These are phyloP conservation scores for Empis livida DNA, from an alignment of 2,888 invertebrate species.

Conservation along the genomic window DNA sequence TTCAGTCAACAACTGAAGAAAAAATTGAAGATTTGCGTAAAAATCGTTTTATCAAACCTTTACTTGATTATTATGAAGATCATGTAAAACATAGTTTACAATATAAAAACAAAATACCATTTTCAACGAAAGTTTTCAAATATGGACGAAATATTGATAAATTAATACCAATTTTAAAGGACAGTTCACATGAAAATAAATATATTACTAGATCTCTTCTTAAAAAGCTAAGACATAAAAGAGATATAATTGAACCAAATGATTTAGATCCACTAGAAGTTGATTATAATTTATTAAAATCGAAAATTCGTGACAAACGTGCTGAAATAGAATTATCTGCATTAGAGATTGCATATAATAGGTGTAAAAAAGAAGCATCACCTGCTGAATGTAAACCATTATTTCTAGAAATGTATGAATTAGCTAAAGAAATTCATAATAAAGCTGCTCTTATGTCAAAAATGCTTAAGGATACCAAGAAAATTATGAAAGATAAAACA, in stretches of 20 bases:
- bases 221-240: not conserved
- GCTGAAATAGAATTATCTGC: conserved; percentile 19
- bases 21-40: no score
- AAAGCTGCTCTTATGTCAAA: conserved; percentile 4
- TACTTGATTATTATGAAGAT: no score
- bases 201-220: not conserved
- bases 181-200: not conserved
- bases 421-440: conserved; percentile 26
- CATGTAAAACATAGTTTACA: no score
- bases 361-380: conserved; percentile 23
- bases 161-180: not conserved
- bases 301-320: conserved; percentile 24
- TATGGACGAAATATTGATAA: not conserved
- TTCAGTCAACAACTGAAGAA: no score
- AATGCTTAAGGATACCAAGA: not conserved
- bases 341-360: conserved; percentile 23
- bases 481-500: not conserved
- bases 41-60: no score
- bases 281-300: conserved; percentile 20
- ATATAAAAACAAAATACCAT: no score
- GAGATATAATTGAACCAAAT: not conserved
- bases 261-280: conserved; percentile 6
- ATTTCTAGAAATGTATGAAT: conserved; percentile 26
- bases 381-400: conserved; percentile 24
- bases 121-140: not conserved